These are phyloP conservation scores for Idaea aversata DNA, from an alignment of 2,888 invertebrate species.

Conservation along the genomic window DNA sequence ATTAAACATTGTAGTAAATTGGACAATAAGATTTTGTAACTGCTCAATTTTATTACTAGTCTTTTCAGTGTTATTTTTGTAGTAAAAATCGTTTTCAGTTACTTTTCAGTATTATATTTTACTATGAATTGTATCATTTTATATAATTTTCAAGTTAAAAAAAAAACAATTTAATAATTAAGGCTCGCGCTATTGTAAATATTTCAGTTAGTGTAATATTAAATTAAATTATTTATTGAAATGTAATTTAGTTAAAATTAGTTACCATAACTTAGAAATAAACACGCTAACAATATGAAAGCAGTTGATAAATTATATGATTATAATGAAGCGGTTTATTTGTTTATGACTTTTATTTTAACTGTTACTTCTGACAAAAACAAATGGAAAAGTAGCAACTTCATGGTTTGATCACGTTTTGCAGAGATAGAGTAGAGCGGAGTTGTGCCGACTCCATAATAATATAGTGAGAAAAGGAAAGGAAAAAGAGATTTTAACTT, in stretches of 20 bases:
- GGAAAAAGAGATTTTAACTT: no score
- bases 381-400: not conserved
- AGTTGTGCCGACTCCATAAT: no score
- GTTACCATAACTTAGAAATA: slow-evolving; percentile 36
- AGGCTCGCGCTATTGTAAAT: slow-evolving; percentile 64
- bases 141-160: slow-evolving; percentile 7
- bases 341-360: slow-evolving; percentile 20
- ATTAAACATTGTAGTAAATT: no score
- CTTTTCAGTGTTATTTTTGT: slow-evolving; percentile 1
- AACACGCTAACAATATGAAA: slow-evolving; percentile 15
- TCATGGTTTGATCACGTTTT: no score
- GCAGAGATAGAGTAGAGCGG: no score
- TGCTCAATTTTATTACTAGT: slow-evolving; percentile 2
- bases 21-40: no score
- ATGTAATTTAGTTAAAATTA: slow-evolving; percentile 37
- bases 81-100: not conserved
- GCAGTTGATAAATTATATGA: slow-evolving; percentile 11
- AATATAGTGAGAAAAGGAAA: no score
- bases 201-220: slow-evolving; percentile 51
- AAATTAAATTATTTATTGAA: slow-evolving; percentile 47
- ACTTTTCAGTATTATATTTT: not conserved
- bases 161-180: slow-evolving; percentile 12
- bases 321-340: slow-evolving; percentile 27
- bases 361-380: slow-evolving; percentile 8
- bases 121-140: slow-evolving; percentile 8